A percentile compares a stretch with the other conserved stretches of the same genome.
These are phyloP conservation scores for Xylocampa areola DNA, from an alignment of 2,888 invertebrate species.

Conservation along the genomic window DNA sequence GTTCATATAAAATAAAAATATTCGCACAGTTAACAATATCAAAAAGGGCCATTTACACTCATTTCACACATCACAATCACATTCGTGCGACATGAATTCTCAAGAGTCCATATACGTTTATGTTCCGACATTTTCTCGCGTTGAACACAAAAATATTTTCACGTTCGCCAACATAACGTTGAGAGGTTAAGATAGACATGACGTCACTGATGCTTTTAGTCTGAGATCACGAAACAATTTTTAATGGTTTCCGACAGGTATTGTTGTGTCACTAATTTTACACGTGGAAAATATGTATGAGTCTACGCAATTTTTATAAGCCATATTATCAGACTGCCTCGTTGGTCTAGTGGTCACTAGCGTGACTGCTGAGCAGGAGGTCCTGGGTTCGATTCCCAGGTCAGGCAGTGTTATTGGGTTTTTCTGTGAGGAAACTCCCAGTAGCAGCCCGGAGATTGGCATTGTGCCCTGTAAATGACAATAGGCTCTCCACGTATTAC, in stretches of 20 bases:
- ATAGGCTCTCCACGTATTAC: too few species aligned
- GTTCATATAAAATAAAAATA: slow-evolving; percentile 7
- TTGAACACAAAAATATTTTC: slow-evolving; percentile 37
- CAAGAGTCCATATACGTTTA: slow-evolving; percentile 31
- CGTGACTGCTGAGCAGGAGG: too few species aligned
- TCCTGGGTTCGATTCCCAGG: too few species aligned
- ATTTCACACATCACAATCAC: slow-evolving; percentile 28
- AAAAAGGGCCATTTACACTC: slow-evolving; percentile 20
- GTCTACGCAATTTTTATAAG: too few species aligned
- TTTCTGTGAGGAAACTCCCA: too few species aligned
- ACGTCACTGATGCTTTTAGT: slow-evolving; percentile 44
- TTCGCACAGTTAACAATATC: not conserved
- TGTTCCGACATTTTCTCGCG: slow-evolving; percentile 20
- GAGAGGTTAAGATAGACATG: slow-evolving; percentile 32
- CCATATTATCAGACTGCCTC: too few species aligned
- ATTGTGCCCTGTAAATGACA: too few species aligned
- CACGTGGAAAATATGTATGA: not conserved
- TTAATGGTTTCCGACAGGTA: slow-evolving; percentile 35
- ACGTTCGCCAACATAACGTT: slow-evolving; percentile 35
- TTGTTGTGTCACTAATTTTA: slow-evolving; percentile 15
- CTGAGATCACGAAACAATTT: slow-evolving; percentile 39
- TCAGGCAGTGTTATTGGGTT: too few species aligned
- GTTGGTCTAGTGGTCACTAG: too few species aligned
- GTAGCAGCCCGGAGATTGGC: too few species aligned
- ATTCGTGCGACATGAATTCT: slow-evolving; percentile 24